Evolutionary conservation across 2,797 vertebrate species (phyloP).

Genomic region (Propithecus deckenii): DNA sequence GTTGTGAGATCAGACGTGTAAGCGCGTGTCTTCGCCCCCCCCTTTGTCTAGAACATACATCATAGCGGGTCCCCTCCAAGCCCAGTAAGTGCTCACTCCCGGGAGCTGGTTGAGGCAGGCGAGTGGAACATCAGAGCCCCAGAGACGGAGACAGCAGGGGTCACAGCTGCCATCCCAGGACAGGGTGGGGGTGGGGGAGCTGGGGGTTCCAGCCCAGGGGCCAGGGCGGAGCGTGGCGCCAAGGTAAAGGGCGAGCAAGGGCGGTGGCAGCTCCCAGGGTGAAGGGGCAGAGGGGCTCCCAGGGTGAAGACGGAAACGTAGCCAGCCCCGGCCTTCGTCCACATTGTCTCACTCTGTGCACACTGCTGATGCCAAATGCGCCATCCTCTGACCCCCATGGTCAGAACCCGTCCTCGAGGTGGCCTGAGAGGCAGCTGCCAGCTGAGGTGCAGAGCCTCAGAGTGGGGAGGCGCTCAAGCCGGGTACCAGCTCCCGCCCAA

Average conservation of each 20-base stretch:
- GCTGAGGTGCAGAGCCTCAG: background rate
- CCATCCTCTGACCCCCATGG: too few species aligned
- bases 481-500: background rate
- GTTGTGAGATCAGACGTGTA: background rate
- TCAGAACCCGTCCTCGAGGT: too few species aligned
- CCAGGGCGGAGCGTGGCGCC: too few species aligned
- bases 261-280: background rate
- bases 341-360: background rate
- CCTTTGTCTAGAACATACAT: background rate
- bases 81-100: background rate
- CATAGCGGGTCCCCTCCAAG: background rate
- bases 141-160: too few species aligned
- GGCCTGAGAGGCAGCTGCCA: background rate
- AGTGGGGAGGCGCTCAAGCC: background rate
- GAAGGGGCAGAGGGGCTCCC: background rate
- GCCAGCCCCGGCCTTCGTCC: background rate
- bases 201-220: background rate
- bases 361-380: accelerated
- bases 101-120: background rate
- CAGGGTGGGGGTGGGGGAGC: too few species aligned
- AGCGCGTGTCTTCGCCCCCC: accelerated
- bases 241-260: background rate
- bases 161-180: background rate
- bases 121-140: too few species aligned
- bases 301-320: too few species aligned